A percentile compares a stretch with the other conserved stretches of the same genome.
Evolutionary conservation across 2,888 invertebrate genomes (phyloP).

Genomic region (Loripinus fragilis): DNA sequence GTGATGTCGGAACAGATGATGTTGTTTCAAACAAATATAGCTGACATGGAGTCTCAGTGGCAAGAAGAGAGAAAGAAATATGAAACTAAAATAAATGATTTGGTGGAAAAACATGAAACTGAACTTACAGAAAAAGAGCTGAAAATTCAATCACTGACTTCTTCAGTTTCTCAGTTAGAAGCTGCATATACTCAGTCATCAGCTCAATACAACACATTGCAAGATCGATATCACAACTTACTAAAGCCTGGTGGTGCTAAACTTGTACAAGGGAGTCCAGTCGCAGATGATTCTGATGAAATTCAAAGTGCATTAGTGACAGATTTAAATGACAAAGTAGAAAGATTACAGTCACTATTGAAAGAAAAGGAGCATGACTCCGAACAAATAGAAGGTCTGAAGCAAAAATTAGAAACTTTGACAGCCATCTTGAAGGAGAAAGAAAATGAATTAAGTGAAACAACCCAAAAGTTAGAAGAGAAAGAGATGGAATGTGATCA

Average conservation of each 20-base stretch:
- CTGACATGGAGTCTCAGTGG: slow-evolving; percentile 89
- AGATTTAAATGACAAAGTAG: slow-evolving; percentile 29
- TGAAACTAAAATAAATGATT: slow-evolving; percentile 84
- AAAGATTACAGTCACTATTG: slow-evolving; percentile 49
- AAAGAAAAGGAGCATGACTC: slow-evolving; percentile 86
- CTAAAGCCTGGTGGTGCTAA: slow-evolving; percentile 61
- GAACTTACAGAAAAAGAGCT: slow-evolving; percentile 84
- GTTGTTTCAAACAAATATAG: slow-evolving; percentile 91
- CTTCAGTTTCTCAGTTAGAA: slow-evolving; percentile 72
- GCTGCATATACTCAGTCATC: slow-evolving; percentile 76
- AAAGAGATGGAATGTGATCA: slow-evolving; percentile 83
- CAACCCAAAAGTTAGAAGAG: slow-evolving; percentile 87
- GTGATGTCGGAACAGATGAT: slow-evolving; percentile 92
- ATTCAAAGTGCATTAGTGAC: not conserved
- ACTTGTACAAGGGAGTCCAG: slow-evolving; percentile 8
- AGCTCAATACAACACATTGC: slow-evolving; percentile 74
- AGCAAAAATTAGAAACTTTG: slow-evolving; percentile 49
- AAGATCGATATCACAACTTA: slow-evolving; percentile 77
- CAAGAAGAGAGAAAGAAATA: slow-evolving; percentile 87
- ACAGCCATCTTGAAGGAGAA: slow-evolving; percentile 41
- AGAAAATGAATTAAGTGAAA: slow-evolving; percentile 86
- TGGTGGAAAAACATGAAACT: slow-evolving; percentile 76
- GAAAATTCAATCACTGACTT: slow-evolving; percentile 80
- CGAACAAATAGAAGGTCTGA: slow-evolving; percentile 52
- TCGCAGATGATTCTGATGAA: slow-evolving; percentile 85